Evolutionary conservation across 2,888 invertebrate species (phyloP), one percentile per base, ranked within the genome.

Genomic region (Pterobdella sp.): DNA sequence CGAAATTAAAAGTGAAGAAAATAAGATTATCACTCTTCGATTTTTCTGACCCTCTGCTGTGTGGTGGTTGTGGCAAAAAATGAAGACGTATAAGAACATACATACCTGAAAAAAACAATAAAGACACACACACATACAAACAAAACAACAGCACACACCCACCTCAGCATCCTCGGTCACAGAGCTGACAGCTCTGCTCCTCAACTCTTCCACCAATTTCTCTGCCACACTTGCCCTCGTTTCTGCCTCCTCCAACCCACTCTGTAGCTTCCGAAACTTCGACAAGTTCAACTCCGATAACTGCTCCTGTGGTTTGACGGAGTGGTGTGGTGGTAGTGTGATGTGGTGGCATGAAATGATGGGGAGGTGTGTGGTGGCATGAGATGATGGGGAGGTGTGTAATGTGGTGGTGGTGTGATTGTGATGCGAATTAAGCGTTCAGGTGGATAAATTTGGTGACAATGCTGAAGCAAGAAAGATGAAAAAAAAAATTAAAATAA

Each of bases 251-350:
- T 86, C 86, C 74, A 86, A 79, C 75, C 85, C 85, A 76, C 82
- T 83, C 79, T 85, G 85, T 52, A 85, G 81, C 79, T 86, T 86
- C 78, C 85, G 83, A 83, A 84, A 86, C 80, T 86, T 86, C 77
- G 84, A 85, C 78, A 86, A 81, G 80, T 86, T 86, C 71, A 85
- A 79, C 77, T 84, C 85, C 75, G 86, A 85, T 71, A 86, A 81
- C 76, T 85, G 84, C 80, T 86, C 84, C 82, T 82, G 31, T 1
- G 26, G 22, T 56, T 1, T 56, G 26, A 56, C 26, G 22, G 26
- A 14, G 42, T 31, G n/a, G 3, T 3, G 1, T 56, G 22, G 31
- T 7, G 60, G 0, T 18, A 60, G 31, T 60, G n/a, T 60, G 7
- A 60, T 1, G 29, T 60, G 10, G 26, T 60, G 26, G 29, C 7